Percentiles rank a stretch among this genome's conserved stretches.
phyloP scores from a whole-genome alignment of 1,140 invertebrate genomes.

The Patella vulgata region DNA sequence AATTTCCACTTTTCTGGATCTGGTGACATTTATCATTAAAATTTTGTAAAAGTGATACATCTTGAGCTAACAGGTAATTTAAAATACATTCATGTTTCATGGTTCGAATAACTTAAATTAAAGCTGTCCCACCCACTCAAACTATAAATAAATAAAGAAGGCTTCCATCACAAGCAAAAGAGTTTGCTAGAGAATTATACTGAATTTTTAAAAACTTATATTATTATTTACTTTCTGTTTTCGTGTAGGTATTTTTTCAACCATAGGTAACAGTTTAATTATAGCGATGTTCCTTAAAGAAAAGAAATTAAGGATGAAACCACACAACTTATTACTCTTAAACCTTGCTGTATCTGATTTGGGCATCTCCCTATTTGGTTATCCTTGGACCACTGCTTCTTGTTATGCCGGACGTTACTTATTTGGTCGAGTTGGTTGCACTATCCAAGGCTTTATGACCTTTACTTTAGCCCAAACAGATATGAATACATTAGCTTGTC shows the following conservation, averaged over 20 bases:
- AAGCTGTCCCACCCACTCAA: too few relatives aligned
- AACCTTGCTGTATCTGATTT: conserved; percentile 46
- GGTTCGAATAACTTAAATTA: too few relatives aligned
- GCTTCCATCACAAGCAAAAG: too few relatives aligned
- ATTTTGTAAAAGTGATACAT: too few relatives aligned
- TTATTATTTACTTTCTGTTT: too few relatives aligned
- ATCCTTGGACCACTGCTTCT: conserved; percentile 41
- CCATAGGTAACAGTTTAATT: conserved; percentile 18
- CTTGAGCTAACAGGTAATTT: too few relatives aligned
- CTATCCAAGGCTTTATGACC: conserved; percentile 17
- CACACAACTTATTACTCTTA: conserved; percentile 20
- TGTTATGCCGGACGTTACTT: conserved; percentile 44
- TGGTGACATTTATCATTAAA: too few relatives aligned
- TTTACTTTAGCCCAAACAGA: conserved; percentile 17
- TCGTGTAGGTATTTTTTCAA: background rate
- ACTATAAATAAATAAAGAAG: too few relatives aligned
- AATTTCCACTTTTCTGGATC: too few relatives aligned
- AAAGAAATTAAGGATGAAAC: conserved; percentile 18
- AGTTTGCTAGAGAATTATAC: too few relatives aligned
- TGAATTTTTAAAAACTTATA: too few relatives aligned
- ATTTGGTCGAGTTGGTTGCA: conserved; percentile 41
- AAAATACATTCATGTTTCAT: too few relatives aligned
- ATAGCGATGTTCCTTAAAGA: conserved; percentile 18
- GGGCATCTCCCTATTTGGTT: conserved; percentile 41
- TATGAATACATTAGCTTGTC: conserved; percentile 26